Conservation (phyloP, 2,888 invertebrate species). For the Labia minor region DNA sequence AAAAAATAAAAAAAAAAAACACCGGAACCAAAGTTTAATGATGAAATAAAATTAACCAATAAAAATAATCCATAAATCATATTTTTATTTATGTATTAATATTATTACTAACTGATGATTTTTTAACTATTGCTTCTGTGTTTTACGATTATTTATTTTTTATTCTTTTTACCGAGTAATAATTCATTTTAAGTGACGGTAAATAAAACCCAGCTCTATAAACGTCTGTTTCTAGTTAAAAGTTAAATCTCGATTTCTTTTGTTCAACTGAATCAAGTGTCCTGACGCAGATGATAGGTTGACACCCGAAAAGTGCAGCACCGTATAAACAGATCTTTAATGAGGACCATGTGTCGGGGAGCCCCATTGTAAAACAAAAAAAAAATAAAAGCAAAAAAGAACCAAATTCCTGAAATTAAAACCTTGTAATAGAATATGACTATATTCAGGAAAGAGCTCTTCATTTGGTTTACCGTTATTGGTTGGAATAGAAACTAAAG, state of each 20-base stretch:
- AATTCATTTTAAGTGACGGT: constrained; percentile 7
- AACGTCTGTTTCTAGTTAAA: not conserved
- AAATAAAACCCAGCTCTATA: not conserved
- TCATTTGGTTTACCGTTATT: too few species aligned
- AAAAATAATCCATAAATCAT: not conserved
- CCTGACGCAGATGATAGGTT: not conserved
- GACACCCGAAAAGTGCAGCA: not conserved
- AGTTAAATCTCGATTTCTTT: not conserved
- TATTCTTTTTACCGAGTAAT: not conserved
- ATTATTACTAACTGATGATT: too few species aligned
- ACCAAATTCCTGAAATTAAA: too few species aligned
- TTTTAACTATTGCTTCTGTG: too few species aligned
- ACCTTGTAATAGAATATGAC: too few species aligned
- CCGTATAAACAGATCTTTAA: not conserved
- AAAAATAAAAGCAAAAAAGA: too few species aligned
- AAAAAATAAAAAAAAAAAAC: too few species aligned
- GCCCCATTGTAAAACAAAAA: too few species aligned
- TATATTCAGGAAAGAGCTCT: too few species aligned
- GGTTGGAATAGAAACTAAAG: too few species aligned
- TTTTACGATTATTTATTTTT: not conserved
- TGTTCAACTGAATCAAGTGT: not conserved
- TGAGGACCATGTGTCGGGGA: not conserved
- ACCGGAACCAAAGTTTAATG: not conserved
- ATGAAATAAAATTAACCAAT: not conserved
- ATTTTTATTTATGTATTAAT: too few species aligned